Evolutionary conservation across 2,113 vertebrate species (phyloP), one percentile per base, ranked within the genome.

Genomic region (Mohoua ochrocephala): DNA sequence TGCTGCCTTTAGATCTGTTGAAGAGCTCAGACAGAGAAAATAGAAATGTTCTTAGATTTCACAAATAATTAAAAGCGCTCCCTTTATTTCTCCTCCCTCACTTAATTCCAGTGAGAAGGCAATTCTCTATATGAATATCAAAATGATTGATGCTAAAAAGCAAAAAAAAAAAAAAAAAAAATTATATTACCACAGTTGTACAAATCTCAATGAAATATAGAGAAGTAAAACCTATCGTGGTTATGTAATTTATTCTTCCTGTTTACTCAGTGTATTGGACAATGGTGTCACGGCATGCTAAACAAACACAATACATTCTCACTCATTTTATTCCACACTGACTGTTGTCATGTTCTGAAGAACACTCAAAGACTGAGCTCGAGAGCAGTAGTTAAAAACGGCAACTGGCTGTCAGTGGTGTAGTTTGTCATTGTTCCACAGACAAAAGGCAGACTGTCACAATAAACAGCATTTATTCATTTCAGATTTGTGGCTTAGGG

Each of bases 381-480:
- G 10, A 88, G 84, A 97, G 77, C 92, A 56, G 96, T 56, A 94
- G 96, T 89, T 88, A 92, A 86, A 97, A 95, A 69, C 82, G 64
- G 97, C 69, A 91, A 96, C 67, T 56, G 91, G 89, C 96, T 98
- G 97, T 98, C 98, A 97, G 91, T 53, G 87, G 89, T 91, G 37
- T 28, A 93, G 96, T 97, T 98, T 98, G 97, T 98, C 98, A 98
- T 97, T 97, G 95, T 97, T 97, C 87, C 80, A 35, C 79, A 97
- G 97, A 98, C 97, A 98, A 98, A 98, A 98, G 95, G 97, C 97
- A 98, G 95, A 97, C 97, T 98, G 98, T 98, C 98, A 98, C 96
- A 95, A 97, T 98, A 98, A 98, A 98, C 96, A 96, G 95, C 97
- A 96, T 98, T 98, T 97, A 97, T 97, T 98, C 96, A 97, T 97